Evolutionary conservation across 2,797 vertebrate species (phyloP), one percentile per base, ranked within the genome.

Genomic region (Serranus cabrilla): DNA sequence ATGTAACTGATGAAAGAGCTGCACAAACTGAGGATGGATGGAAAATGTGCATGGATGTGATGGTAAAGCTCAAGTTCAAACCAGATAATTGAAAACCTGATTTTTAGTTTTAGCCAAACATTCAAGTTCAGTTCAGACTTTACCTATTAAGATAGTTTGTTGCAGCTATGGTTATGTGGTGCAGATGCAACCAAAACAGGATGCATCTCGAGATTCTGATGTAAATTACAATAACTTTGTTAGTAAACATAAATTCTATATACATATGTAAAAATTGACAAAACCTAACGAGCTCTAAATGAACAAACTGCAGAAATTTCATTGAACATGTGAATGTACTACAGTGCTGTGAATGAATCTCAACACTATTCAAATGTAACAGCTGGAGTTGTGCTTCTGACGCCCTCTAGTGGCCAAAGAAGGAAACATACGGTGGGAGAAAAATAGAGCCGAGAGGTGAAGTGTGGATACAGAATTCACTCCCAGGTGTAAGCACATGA

Each of bases 231-330:
- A 34, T 46, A 17, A 62, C 34, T 51, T 66, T 76, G 74, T 89
- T 89, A 93, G 87, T 86, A 88, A 85, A 90, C 81, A 82, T 73
- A 70, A 37, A 67, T 70, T 82, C 81, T 88, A 90, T 89, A 66
- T 83, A 92, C 86, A 89, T 58, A 87, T 62, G 70, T 80, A 83
- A 79, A 86, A 84, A 37, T 46, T 1, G 71, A 80, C 62, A 52
- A 78, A 84, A 74, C 25, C 31, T 78, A 83, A 70, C 17, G 54
- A 87, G 78, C 34, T 27, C 49, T 46, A 72, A 62, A 72, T 81
- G 27, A 74, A 47, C 76, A 78, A 63, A 74, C 43, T 45, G 71
- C 61, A 80, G 78, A 76, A 83, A 86, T 62, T 46, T 75, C 67
- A 72, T 51, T 60, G 43, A 85, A 83, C 74, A 60, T 42, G 60